Evolutionary conservation across 2,888 invertebrate genomes (phyloP), one percentile per base, ranked within the genome.

Genomic region (Seira sanloemensis): DNA sequence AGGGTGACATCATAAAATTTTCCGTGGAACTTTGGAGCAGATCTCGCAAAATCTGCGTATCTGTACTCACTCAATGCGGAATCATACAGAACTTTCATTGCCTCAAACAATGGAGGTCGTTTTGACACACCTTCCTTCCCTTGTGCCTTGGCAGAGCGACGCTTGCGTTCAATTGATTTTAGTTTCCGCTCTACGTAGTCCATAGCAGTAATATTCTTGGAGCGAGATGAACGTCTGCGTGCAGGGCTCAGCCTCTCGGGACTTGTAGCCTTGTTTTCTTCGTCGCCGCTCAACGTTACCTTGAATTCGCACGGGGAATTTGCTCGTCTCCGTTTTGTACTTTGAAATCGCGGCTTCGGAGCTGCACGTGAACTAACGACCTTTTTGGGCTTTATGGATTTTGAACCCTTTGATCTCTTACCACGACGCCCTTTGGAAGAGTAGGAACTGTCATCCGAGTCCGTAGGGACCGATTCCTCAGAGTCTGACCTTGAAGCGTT

Each of bases 1-100:
- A 90, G 86, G 62, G 86, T 84, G 0, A 89, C 89, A 4, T 89
- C 88, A 78, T 90, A 90, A 74, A 90, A 90, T 19, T 86, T 87
- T 21, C 88, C 89, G 25, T 86, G 85, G 62, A 88, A 88, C 66
- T 79, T 88, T 1, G 78, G 82, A 1, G 24, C 50, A 19, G 27
- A 76, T 58, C 69, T 84, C 21, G 71, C 87, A 24, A 66, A 16
- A 18, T 83, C 77, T 2, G 88, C 66, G 23, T 83, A 87, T 37
- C 86, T 84, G 76, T 88, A 89, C 16, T 85, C 83, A 12, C 82
- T 83, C 24, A 90, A 77, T n/a, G 84, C 86, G 21, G 85, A 81
- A 5, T 87, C 86, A 74, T 90, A 90, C n/a, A 88, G 27, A 1
- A 78, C 72, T 62, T 88, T 90, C 0, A 90, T 86, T 5, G 72